A percentile compares a stretch with the other conserved stretches of the same genome.
Conservation (phyloP, 64 coral and sea anemone species). For the Montipora cactus region DNA sequence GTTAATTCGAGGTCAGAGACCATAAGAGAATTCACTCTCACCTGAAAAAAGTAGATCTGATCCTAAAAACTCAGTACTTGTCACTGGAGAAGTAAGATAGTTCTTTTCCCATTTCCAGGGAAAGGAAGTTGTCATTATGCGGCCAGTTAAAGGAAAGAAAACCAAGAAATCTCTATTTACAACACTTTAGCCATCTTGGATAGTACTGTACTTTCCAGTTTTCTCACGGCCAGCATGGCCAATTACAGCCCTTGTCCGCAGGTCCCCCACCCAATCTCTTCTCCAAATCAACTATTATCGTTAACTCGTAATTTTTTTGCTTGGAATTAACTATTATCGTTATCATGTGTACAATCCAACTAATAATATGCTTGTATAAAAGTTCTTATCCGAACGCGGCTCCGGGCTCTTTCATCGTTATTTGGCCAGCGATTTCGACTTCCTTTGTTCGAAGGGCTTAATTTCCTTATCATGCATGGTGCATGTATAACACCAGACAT, state of each 20-base stretch:
- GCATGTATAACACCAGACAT: no score
- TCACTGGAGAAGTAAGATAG: slow-evolving; percentile 10
- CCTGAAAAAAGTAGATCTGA: slow-evolving; percentile 34
- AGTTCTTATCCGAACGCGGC: no score
- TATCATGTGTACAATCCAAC: background rate
- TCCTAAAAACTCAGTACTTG: slow-evolving; percentile 14
- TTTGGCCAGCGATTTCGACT: no score
- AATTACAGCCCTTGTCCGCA: no score
- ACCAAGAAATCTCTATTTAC: background rate
- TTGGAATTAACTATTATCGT: background rate
- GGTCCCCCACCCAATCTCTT: no score
- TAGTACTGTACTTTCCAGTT: background rate
- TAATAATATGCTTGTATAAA: no score
- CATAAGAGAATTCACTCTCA: background rate
- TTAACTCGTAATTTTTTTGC: no score
- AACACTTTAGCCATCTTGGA: slow-evolving; percentile 1
- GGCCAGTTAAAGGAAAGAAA: background rate
- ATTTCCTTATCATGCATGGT: no score
- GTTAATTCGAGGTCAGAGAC: no score
- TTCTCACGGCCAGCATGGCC: background rate
- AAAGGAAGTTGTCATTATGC: background rate
- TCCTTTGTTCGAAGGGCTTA: no score
- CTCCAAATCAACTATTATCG: no score
- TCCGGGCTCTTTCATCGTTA: no score
- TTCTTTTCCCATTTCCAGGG: slow-evolving; percentile 38